Percentiles rank a stretch among this genome's conserved stretches.
Conservation (phyloP, 2,797 vertebrate genomes). For the Scomberomorus guttatus region DNA sequence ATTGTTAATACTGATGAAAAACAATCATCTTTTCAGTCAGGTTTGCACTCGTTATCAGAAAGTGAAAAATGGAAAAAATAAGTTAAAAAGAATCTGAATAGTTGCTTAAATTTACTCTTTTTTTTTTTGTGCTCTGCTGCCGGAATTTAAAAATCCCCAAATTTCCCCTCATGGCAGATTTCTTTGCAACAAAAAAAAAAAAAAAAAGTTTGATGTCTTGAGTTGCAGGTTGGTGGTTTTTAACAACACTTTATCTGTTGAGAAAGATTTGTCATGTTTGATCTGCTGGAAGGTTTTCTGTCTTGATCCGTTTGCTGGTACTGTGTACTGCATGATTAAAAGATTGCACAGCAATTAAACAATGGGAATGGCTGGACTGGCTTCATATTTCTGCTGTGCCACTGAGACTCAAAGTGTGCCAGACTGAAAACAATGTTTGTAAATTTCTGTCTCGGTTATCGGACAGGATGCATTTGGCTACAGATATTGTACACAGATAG, state of each 20-base stretch:
- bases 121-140: constrained; percentile 15
- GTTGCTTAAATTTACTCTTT: constrained; percentile 13
- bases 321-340: neutral
- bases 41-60: constrained; percentile 11
- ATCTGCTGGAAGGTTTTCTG: constrained; percentile 10
- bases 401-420: neutral
- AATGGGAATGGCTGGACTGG: neutral
- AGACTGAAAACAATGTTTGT: neutral
- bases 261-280: constrained; percentile 14
- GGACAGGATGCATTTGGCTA: neutral
- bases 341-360: neutral
- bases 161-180: neutral
- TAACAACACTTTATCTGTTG: constrained; percentile 4
- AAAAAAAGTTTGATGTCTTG: constrained; percentile 3
- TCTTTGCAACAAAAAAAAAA: too few species aligned
- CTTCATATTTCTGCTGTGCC: constrained; percentile 10
- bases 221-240: neutral
- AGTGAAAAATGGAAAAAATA: neutral
- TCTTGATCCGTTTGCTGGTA: neutral
- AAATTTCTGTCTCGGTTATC: neutral
- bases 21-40: constrained; percentile 12
- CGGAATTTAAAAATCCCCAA: neutral
- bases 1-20: constrained; percentile 28
- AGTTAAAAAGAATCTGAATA: neutral
- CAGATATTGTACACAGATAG: too few species aligned